Conservation (phyloP, 2,797 vertebrate species). For the Myoxocephalus aenaeus region DNA sequence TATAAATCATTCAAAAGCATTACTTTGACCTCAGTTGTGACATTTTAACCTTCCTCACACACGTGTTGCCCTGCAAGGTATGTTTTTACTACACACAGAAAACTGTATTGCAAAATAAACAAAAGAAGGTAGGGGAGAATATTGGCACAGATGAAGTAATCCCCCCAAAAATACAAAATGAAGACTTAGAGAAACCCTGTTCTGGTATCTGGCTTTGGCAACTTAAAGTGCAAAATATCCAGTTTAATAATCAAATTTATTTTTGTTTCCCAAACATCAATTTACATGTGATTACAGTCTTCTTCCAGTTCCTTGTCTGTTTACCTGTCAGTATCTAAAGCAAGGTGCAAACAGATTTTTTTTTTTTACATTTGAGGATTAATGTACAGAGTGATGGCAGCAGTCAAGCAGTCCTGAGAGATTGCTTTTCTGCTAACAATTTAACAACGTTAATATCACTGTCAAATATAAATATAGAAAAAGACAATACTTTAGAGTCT, state of each 20-base stretch:
- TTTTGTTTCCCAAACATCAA: slow-evolving; percentile 5
- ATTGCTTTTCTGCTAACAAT: slow-evolving; percentile 8
- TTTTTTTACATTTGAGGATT: neutral
- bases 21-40: too few relatives aligned
- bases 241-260: slow-evolving; percentile 1
- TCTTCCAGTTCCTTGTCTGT: neutral
- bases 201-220: neutral
- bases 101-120: too few relatives aligned
- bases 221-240: neutral
- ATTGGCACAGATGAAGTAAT: too few relatives aligned
- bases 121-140: too few relatives aligned
- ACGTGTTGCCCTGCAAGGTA: too few relatives aligned
- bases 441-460: slow-evolving; percentile 1
- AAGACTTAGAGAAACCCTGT: neutral
- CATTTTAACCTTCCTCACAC: too few relatives aligned
- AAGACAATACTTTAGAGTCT: slow-evolving; percentile 22
- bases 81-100: too few relatives aligned
- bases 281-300: neutral
- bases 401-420: slow-evolving; percentile 11
- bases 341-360: slow-evolving; percentile 3
- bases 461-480: slow-evolving; percentile 64
- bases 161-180: too few relatives aligned
- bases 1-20: too few relatives aligned
- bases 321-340: slow-evolving; percentile 11
- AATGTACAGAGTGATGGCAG: slow-evolving; percentile 12